phyloP scores from a whole-genome alignment of 2,888 invertebrate genomes.

The Fabriciana adippe region DNA sequence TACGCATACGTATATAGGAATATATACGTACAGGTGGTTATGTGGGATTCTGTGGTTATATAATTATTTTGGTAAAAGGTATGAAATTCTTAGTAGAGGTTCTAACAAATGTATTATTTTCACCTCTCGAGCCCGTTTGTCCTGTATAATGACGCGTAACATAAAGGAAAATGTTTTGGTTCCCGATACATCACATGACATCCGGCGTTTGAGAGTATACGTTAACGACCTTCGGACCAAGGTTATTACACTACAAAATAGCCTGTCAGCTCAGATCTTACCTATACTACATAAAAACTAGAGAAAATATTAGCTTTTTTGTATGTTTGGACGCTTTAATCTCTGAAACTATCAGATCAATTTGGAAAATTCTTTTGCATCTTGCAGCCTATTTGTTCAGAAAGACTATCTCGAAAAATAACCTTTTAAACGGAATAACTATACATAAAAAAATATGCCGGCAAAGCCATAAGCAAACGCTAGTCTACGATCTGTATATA shows the following conservation, averaged over 20 bases:
- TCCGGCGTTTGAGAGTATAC: slow-evolving; percentile 49
- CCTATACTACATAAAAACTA: slow-evolving; percentile 34
- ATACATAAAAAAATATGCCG: too few relatives aligned
- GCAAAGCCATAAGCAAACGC: too few relatives aligned
- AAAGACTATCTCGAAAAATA: too few relatives aligned
- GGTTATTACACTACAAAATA: slow-evolving; percentile 43
- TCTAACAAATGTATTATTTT: slow-evolving; percentile 31
- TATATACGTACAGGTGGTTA: too few relatives aligned
- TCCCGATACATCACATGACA: slow-evolving; percentile 50
- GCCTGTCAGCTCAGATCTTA: slow-evolving; percentile 36
- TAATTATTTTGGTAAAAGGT: slow-evolving; percentile 2
- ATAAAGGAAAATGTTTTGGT: slow-evolving; percentile 41
- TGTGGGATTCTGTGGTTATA: background rate
- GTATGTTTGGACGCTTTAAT: too few relatives aligned
- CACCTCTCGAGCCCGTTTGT: slow-evolving; percentile 35
- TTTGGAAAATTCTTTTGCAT: too few relatives aligned
- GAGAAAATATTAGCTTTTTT: too few relatives aligned
- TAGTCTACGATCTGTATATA: too few relatives aligned
- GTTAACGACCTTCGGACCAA: slow-evolving; percentile 42
- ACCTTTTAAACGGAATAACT: too few relatives aligned
- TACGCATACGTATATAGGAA: too few relatives aligned
- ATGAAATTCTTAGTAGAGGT: background rate
- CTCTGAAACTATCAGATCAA: too few relatives aligned
- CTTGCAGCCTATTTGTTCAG: too few relatives aligned
- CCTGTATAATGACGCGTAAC: slow-evolving; percentile 38